Percentiles rank a stretch among this genome's conserved stretches.
phyloP scores from a whole-genome alignment of 2,888 invertebrate genomes.

The Melanostoma scalare region DNA sequence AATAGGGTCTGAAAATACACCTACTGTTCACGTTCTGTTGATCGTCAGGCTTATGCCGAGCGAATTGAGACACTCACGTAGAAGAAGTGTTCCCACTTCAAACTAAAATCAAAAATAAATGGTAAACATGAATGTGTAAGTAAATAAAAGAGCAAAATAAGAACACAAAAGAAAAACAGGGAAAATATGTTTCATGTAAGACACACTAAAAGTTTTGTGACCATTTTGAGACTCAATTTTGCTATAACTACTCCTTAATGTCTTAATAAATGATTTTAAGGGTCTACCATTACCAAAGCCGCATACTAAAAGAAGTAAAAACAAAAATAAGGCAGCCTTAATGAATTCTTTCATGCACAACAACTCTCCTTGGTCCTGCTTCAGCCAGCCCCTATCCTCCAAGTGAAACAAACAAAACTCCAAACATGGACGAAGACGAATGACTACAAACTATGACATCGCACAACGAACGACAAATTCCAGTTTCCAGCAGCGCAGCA shows the following conservation, averaged over 20 bases:
- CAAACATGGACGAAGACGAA: conserved; percentile 64
- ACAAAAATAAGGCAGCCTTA: conserved; percentile 10
- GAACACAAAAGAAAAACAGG: too few relatives aligned
- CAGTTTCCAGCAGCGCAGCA: conserved; percentile 43
- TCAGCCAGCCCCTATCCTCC: background rate
- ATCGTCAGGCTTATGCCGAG: too few relatives aligned
- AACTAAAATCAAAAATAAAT: too few relatives aligned
- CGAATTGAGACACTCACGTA: too few relatives aligned
- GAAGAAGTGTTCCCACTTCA: too few relatives aligned
- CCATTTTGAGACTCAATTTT: conserved; percentile 14
- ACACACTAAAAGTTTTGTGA: background rate
- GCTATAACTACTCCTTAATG: conserved; percentile 45
- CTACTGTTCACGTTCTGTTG: too few relatives aligned
- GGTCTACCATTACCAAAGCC: conserved; percentile 26
- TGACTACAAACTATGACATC: conserved; percentile 63
- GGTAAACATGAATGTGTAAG: too few relatives aligned
- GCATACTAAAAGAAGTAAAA: background rate
- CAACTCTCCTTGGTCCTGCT: background rate
- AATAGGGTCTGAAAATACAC: too few relatives aligned
- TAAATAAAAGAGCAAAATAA: too few relatives aligned
- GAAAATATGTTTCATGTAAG: too few relatives aligned
- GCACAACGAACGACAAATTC: conserved; percentile 64
- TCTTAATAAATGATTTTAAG: conserved; percentile 58
- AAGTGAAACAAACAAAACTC: conserved; percentile 23
- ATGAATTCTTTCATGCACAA: conserved; percentile 15